Base-by-base conservation (phyloP, 2,888 invertebrate genomes). In the Eupithecia subfuscata region DNA sequence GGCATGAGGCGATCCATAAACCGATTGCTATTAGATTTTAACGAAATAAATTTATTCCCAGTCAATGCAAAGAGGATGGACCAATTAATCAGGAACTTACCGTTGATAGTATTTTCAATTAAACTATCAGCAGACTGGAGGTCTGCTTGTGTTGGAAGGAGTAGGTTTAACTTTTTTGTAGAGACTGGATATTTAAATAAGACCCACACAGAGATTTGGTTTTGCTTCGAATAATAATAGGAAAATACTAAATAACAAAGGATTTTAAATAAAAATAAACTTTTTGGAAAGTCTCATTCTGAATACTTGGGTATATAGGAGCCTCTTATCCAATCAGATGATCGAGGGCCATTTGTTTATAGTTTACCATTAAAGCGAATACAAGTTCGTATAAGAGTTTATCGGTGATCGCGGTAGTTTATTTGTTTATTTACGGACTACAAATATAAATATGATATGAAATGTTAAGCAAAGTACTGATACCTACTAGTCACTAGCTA, bases 31-130 rank as follows among this genome's bases (percentile, higher is more conserved):
- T 70, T 73, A 60, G 71, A 69, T 68, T 69, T 75, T 72, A 48
- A n/a, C 48, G 18, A 48, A n/a, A n/a, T 18, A 3, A 2, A 30
- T 30, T 30, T 30, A 30, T 67, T 67, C 52, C 68, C 60, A 34
- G 73, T 65, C 73, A 76, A 72, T 78, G 74, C 71, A 78, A 73
- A 74, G 67, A 64, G 60, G 52, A 76, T 45, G 40, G 70, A 74
- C 74, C 74, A 78, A 71, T 76, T 76, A 71, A 74, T 71, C 69
- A 45, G 45, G 70, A 78, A 34, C 74, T 75, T 74, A 45, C 70
- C 65, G 56, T 52, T 40, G 30, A 43, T 60, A 63, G 56, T 68
- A 75, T 75, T 77, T 77, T 73, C 43, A 73, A 74, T 71, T 60
- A 72, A 48, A 63, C 40, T 70, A 69, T 64, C 60, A 67, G 30